Evolutionary conservation across 2,113 vertebrate genomes (phyloP).

Genomic region (Periophthalmodon schlosseri): DNA sequence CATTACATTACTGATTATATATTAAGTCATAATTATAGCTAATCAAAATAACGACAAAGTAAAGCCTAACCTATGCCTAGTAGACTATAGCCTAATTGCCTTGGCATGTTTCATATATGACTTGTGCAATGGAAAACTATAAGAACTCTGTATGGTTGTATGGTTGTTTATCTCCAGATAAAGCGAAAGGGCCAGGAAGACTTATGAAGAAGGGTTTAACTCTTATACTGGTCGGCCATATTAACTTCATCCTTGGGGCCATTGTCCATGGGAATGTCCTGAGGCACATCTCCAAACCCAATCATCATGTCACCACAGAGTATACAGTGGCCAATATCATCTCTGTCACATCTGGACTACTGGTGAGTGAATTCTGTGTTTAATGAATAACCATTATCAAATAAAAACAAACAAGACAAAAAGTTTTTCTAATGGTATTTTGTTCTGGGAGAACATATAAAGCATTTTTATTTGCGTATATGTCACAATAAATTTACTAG

Average conservation of each 20-base stretch:
- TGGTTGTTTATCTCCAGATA: slow-evolving; percentile 69
- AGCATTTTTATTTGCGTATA: too few species aligned
- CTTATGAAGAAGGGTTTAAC: slow-evolving; percentile 84
- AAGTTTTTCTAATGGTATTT: too few species aligned
- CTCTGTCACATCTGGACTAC: slow-evolving; percentile 86
- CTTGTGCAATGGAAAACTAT: background rate
- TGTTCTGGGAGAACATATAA: too few species aligned
- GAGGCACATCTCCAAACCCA: slow-evolving; percentile 86
- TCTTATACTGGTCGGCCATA: slow-evolving; percentile 88
- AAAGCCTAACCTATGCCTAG: too few species aligned
- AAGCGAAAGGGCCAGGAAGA: slow-evolving; percentile 75
- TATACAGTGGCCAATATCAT: slow-evolving; percentile 86
- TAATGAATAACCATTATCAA: too few species aligned
- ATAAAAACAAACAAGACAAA: too few species aligned
- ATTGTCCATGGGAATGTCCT: slow-evolving; percentile 90
- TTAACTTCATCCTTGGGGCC: slow-evolving; percentile 87
- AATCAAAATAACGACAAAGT: too few species aligned
- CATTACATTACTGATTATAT: background rate
- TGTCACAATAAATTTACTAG: too few species aligned
- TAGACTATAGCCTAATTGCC: too few species aligned
- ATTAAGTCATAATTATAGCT: background rate
- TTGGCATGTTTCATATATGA: background rate
- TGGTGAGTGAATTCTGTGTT: slow-evolving; percentile 76
- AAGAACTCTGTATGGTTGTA: background rate
- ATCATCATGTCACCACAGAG: slow-evolving; percentile 75